phyloP scores from a whole-genome alignment of 2,888 invertebrate genomes.

The Colletes collaris region DNA sequence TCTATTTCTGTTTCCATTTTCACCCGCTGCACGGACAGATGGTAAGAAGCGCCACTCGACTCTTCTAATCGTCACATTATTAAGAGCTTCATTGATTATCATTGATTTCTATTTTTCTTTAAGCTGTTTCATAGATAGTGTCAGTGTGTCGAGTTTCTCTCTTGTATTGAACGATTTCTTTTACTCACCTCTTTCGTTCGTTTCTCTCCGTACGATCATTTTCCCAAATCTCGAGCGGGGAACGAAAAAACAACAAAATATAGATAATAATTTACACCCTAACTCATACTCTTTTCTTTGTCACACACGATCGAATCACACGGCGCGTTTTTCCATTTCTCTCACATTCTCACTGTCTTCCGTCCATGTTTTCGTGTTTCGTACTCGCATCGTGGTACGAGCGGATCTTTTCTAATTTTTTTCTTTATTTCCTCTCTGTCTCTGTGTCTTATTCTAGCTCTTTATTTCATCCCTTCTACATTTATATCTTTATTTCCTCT shows the following conservation, averaged over 20 bases:
- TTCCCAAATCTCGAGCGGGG: constrained; percentile 16
- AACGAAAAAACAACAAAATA: not conserved
- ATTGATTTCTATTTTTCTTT: constrained; percentile 68
- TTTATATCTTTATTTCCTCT: constrained; percentile 35
- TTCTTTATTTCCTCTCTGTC: constrained; percentile 19
- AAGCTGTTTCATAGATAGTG: constrained; percentile 72
- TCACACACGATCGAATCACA: too few species aligned
- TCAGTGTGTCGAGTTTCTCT: constrained; percentile 74
- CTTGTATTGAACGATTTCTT: constrained; percentile 29
- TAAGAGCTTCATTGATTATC: constrained; percentile 77
- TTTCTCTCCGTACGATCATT: constrained; percentile 22
- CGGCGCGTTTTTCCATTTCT: constrained; percentile 30
- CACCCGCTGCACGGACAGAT: constrained; percentile 82
- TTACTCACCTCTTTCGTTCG: constrained; percentile 36
- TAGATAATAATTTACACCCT: too few species aligned
- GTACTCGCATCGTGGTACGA: constrained; percentile 55
- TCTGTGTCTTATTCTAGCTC: not conserved
- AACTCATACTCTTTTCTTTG: too few species aligned
- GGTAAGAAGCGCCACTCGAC: constrained; percentile 81
- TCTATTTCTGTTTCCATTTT: constrained; percentile 70
- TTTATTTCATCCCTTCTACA: constrained; percentile 33
- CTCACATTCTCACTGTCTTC: constrained; percentile 26
- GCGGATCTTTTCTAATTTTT: constrained; percentile 24
- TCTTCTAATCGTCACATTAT: constrained; percentile 77
- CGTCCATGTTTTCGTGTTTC: constrained; percentile 43